Evolutionary conservation across 2,113 vertebrate species (phyloP), one percentile per base, ranked within the genome.

Genomic region (Rhineura floridana): DNA sequence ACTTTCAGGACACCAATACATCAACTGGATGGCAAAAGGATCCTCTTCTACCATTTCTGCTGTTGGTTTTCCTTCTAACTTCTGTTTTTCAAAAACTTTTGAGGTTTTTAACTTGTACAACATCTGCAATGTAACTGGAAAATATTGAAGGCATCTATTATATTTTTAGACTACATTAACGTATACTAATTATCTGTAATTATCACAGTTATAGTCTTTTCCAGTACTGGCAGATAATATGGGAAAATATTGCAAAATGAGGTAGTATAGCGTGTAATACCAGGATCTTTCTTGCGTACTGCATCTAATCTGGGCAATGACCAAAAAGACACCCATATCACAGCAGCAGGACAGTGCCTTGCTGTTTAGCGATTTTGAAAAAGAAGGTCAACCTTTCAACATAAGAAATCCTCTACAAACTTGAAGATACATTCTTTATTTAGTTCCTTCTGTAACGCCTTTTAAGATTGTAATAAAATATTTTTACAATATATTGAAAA

Each of bases 41-140:
- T 99, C 99, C 87, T 99, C 99, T 89, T 99, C 98, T 78, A 98
- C 97, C 92, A 98, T 96, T 79, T 99, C 99, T 13, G 97, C 96
- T 17, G 97, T 95, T 55, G 98, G 96, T 91, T 97, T 98, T 65
- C 98, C 97, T 44, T 97, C 98, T 4, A 50, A 25, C 93, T 99
- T 99, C 84, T 97, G 97, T 94, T 99, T 99, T 95, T 99, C 98
- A 95, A 99, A 99, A 72, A 98, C 98, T 93, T 99, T 99, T 92
- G 98, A 99, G 1, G 98, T 99, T 96, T 99, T 99, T 93, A 99
- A 93, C 95, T 99, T 99, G 96, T 99, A 99, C 86, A 99, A 95
- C 98, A 99, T 99, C 97, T 99, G 98, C 46, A 99, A 96, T 85
- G 98, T 99, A 95, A 99, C 99, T 99, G 93, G 12, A 96, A 97